A percentile compares a stretch with the other conserved stretches of the same genome.
phyloP scores from a whole-genome alignment of 1,140 invertebrate species.

The Drosophila prosaltans region DNA sequence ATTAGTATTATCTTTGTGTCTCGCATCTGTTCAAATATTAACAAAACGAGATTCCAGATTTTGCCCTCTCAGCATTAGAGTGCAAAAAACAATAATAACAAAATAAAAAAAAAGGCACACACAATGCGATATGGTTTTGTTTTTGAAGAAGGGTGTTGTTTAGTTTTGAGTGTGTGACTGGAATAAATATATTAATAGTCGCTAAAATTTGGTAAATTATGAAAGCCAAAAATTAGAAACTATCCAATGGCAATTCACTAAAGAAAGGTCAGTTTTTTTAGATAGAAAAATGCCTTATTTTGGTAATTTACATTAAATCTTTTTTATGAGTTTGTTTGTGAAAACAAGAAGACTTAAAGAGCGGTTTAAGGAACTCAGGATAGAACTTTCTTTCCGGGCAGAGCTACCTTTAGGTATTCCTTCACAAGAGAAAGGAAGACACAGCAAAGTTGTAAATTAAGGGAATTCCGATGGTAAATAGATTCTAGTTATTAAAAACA shows the following conservation, averaged over 20 bases:
- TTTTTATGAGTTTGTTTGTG: no score
- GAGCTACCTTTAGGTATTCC: no score
- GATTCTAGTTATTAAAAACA: no score
- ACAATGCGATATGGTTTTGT: neutral
- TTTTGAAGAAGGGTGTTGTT: neutral
- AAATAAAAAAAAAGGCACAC: neutral
- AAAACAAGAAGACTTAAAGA: no score
- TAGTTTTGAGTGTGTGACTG: no score
- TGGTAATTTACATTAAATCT: no score
- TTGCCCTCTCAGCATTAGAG: slow-evolving; percentile 3
- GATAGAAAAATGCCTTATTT: neutral
- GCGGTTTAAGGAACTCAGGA: no score
- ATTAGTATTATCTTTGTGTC: slow-evolving; percentile 1
- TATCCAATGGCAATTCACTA: neutral
- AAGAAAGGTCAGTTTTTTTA: slow-evolving; percentile 1
- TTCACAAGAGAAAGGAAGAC: no score
- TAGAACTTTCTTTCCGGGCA: no score
- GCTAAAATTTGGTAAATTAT: neutral
- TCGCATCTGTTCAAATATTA: slow-evolving; percentile 9
- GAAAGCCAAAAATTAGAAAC: neutral
- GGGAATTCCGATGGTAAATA: no score
- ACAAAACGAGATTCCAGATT: slow-evolving; percentile 2
- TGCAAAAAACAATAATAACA: neutral
- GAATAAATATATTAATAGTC: neutral
- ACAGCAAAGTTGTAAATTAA: no score